A percentile compares a stretch with the other conserved stretches of the same genome.
Conservation (phyloP, 2,888 invertebrate species). For the Pachycephus smyrnensis region DNA sequence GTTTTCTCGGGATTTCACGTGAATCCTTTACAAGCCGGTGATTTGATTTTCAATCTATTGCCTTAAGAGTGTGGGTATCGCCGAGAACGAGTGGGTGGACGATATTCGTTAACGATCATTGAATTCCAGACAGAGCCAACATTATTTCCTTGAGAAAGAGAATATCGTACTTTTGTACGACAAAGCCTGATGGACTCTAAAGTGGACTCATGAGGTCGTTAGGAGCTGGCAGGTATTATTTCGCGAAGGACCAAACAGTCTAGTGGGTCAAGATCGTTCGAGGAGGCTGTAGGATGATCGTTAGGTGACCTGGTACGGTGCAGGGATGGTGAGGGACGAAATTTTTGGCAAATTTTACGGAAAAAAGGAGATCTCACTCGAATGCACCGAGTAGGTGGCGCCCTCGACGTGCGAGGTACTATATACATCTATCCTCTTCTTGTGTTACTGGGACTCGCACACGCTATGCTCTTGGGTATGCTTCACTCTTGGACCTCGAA, state of each 20-base stretch:
- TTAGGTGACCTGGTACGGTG: neutral
- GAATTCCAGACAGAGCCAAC: neutral
- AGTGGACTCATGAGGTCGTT: neutral
- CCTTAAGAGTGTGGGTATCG: neutral
- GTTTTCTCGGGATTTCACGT: neutral
- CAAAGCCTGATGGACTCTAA: neutral
- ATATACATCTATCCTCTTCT: constrained; percentile 2
- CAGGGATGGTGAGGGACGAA: neutral
- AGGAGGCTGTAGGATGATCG: neutral
- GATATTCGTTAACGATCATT: neutral
- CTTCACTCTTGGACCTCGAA: constrained; percentile 30
- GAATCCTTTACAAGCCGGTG: neutral
- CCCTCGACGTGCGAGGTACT: constrained; percentile 35
- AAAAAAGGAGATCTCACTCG: neutral
- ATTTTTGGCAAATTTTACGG: neutral
- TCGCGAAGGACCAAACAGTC: neutral
- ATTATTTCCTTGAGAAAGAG: neutral
- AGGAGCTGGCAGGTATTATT: neutral
- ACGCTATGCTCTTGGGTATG: constrained; percentile 7
- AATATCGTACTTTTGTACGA: neutral
- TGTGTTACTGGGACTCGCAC: constrained; percentile 26
- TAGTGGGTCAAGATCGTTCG: neutral
- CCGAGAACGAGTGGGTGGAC: neutral
- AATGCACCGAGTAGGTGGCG: constrained; percentile 44
- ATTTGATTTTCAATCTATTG: neutral